phyloP scores from a whole-genome alignment of 2,797 vertebrate species.

The Mormyrops boulengeri region DNA sequence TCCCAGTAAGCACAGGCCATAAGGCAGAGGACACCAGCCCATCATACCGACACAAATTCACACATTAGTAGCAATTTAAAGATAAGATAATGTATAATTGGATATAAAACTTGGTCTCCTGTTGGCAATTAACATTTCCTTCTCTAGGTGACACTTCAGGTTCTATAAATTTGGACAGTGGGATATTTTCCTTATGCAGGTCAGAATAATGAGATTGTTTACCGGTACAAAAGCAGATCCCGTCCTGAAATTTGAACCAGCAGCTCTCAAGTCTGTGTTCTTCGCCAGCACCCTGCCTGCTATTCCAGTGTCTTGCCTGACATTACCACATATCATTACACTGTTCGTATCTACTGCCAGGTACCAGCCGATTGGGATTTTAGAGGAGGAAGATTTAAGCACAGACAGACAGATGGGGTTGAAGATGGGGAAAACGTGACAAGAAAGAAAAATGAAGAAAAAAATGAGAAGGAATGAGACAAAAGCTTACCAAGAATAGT shows the following conservation, averaged over 20 bases:
- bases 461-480: constrained; percentile 1
- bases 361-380: neutral
- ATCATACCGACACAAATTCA: neutral
- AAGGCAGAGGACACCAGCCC: neutral
- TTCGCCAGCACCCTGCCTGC: neutral
- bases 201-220: neutral
- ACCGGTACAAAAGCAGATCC: neutral
- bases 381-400: neutral
- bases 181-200: neutral
- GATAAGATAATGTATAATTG: neutral
- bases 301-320: neutral
- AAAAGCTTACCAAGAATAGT: constrained; percentile 72
- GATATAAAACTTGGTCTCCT: neutral
- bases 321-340: neutral
- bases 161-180: neutral
- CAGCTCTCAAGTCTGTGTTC: neutral
- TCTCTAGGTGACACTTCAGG: neutral
- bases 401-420: neutral
- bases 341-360: neutral
- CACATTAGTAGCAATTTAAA: neutral
- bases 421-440: neutral
- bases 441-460: neutral
- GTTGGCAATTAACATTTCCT: neutral
- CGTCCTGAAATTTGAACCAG: neutral
- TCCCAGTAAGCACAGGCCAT: neutral